Percentiles rank a stretch among this genome's conserved stretches.
phyloP scores from a whole-genome alignment of 1,140 invertebrate species.

The Drosophila pseudoananassae region DNA sequence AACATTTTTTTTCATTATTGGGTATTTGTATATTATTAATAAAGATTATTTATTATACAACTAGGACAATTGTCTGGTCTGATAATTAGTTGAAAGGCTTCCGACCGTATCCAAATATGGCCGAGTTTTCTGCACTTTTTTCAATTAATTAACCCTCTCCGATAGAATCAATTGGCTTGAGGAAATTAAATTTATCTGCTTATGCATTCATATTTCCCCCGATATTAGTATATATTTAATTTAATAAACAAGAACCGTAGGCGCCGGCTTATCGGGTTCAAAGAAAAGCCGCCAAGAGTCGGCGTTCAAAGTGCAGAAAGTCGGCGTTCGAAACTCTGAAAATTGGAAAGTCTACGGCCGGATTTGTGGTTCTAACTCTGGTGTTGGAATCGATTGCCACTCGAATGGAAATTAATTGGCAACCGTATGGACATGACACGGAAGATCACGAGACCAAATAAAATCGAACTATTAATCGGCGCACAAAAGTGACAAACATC shows the following conservation, averaged over 20 bases:
- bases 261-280: constrained; percentile 64
- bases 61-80: constrained; percentile 4
- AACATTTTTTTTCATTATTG: not conserved
- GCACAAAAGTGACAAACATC: constrained; percentile 72
- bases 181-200: constrained; percentile 71
- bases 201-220: constrained; percentile 35
- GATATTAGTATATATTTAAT: constrained; percentile 28
- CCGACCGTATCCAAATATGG: constrained; percentile 17
- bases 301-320: constrained; percentile 70
- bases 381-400: constrained; percentile 15
- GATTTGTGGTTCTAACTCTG: constrained; percentile 24
- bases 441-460: constrained; percentile 62
- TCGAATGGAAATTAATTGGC: constrained; percentile 62
- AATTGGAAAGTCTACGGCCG: constrained; percentile 8
- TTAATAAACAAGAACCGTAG: constrained; percentile 19
- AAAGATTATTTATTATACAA: not conserved
- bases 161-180: constrained; percentile 48
- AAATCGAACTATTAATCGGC: constrained; percentile 69
- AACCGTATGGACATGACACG: constrained; percentile 67
- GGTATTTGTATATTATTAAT: constrained; percentile 4
- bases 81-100: constrained; percentile 6
- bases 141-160: constrained; percentile 60
- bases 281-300: constrained; percentile 36
- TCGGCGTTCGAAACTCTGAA: constrained; percentile 15
- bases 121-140: constrained; percentile 49